Conservation (phyloP, 30 jellyfish, hydroid and myxozoan genomes). For the Aurelia sp. region DNA sequence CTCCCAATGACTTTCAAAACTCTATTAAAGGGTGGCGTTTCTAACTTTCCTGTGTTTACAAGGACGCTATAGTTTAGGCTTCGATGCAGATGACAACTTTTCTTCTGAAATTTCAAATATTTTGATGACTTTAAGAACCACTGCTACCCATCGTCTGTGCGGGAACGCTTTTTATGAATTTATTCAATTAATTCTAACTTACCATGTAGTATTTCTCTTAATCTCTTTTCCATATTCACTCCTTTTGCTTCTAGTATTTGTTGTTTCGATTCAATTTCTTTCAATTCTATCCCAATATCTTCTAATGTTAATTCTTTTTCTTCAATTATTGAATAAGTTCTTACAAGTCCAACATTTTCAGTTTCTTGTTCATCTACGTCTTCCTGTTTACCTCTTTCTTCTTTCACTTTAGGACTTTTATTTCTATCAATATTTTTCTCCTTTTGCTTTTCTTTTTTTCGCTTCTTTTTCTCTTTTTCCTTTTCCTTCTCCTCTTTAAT, state of each 20-base stretch:
- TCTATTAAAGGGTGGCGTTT: no score
- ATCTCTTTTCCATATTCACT: conserved; percentile 90
- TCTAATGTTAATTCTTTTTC: conserved; percentile 72
- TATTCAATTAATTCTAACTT: not conserved
- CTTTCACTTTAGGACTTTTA: conserved; percentile 24
- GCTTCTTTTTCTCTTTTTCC: conserved; percentile 4
- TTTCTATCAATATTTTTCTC: conserved; percentile 3
- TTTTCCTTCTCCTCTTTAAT: not conserved
- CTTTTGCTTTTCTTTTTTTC: not conserved
- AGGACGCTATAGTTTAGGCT: no score
- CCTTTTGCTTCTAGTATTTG: conserved; percentile 82
- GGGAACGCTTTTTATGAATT: not conserved
- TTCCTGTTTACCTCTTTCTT: not conserved
- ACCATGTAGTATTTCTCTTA: conserved; percentile 83
- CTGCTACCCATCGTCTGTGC: no score
- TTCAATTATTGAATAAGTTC: conserved; percentile 30
- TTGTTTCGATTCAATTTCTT: conserved; percentile 71
- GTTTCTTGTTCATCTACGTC: not conserved
- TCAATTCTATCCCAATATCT: conserved; percentile 77
- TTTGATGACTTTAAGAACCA: not conserved
- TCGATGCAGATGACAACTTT: no score
- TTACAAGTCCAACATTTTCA: not conserved
- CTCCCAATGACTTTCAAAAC: no score
- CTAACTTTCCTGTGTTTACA: no score
- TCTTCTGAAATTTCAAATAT: no score